Base-by-base conservation (phyloP, 2,888 invertebrate species). In the Drosophila mimetica region DNA sequence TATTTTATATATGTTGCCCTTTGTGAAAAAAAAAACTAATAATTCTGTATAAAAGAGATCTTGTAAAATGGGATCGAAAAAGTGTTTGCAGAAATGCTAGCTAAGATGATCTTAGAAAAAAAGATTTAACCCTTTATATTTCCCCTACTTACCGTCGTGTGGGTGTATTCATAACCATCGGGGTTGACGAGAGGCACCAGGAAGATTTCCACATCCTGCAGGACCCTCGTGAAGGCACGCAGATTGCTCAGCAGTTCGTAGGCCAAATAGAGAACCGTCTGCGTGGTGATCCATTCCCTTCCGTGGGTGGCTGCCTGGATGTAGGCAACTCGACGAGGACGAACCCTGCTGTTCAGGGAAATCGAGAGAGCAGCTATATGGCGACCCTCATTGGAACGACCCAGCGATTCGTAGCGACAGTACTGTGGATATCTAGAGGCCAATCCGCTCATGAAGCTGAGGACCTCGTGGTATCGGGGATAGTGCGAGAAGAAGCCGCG, bases 251-350 rank as follows among this genome's bases (percentile, higher is more conserved):
- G 92, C 71, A 96, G 88, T 86, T 95, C 94, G 69, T 93, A 92
- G 64, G 95, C 94, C 58, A 94, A 92, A 88, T 94, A 95, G 0
- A 95, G 91, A 0, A 94, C 94, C 0, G 93, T 92, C 1, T 95
- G 93, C 0, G 95, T 94, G 0, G 95, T 93, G 63, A 95, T 94
- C 96, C 96, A 96, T 91, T 96, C 96, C 50, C 95, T 93, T 0
- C 90, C 92, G 60, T 91, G 91, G 5, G 91, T 75, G 3, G 89
- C 90, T 0, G 89, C 90, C 75, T 91, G 92, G 9, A 91, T 90
- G 52, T 91, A 91, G 32, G 90, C 91, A 32, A 92, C 85, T 28
- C 90, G 89, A 6, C 87, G 81, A 0, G 86, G 77, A 0, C 89
- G 86, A 0, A 57, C 50, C 1, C 89, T 75, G 7, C 83, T 79